phyloP scores from a whole-genome alignment of 2,888 invertebrate genomes.

The Thereva nobilitata region DNA sequence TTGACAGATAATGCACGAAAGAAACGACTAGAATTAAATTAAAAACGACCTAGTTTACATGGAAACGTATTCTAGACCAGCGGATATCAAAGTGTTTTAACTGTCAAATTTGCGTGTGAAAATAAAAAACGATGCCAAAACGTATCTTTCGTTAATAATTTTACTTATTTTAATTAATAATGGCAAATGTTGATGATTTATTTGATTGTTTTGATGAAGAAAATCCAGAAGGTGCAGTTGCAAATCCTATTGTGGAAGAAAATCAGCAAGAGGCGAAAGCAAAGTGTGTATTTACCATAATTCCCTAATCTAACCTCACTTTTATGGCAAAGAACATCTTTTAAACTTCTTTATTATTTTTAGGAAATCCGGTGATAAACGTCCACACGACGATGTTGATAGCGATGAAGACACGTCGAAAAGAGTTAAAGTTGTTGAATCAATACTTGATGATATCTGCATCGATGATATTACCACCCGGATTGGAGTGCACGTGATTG shows the following conservation, averaged over 20 bases:
- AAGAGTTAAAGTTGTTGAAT: constrained; percentile 49
- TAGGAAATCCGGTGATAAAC: constrained; percentile 40
- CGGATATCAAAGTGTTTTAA: too few species aligned
- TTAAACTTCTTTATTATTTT: constrained; percentile 1
- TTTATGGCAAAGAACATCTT: background rate
- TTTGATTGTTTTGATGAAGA: constrained; percentile 56
- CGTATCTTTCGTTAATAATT: background rate
- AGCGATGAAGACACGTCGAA: constrained; percentile 43
- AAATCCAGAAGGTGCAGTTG: constrained; percentile 40
- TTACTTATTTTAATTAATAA: constrained; percentile 34
- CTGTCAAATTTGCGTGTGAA: too few species aligned
- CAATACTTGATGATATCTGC: constrained; percentile 60
- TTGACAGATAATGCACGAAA: too few species aligned
- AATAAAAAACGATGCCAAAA: too few species aligned
- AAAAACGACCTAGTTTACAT: too few species aligned
- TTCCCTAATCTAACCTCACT: background rate
- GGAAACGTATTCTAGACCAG: too few species aligned
- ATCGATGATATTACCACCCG: constrained; percentile 77
- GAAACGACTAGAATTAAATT: too few species aligned
- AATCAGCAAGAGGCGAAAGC: background rate
- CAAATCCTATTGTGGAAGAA: constrained; percentile 41
- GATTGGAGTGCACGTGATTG: constrained; percentile 85
- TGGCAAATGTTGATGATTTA: constrained; percentile 56
- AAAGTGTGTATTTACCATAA: constrained; percentile 3
- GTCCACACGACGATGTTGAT: constrained; percentile 39